These are phyloP conservation scores for Setophaga coronata DNA, from an alignment of 2,113 vertebrate genomes.

Conservation along the genomic window DNA sequence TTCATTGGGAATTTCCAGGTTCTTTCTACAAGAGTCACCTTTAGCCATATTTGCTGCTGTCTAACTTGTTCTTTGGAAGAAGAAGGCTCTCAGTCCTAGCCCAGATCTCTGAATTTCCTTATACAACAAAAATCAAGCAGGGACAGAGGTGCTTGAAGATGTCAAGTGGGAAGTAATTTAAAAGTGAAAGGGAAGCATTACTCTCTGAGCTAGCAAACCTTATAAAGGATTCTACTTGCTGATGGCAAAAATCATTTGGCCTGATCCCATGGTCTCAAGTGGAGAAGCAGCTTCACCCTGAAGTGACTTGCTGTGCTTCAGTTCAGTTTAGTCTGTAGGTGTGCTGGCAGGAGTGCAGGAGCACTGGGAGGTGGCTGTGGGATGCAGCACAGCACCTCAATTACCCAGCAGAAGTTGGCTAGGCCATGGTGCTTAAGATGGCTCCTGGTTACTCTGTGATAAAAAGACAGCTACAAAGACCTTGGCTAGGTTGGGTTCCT, in stretches of 20 bases:
- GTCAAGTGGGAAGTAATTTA: not conserved
- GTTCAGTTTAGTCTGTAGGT: not conserved
- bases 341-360: not conserved
- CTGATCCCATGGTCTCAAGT: not conserved
- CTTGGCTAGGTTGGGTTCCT: not conserved
- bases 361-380: not conserved
- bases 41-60: not conserved
- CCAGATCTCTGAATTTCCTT: not conserved
- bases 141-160: not conserved
- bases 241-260: not conserved
- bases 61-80: not conserved
- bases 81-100: not conserved
- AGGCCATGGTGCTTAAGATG: not conserved
- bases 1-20: not conserved
- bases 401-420: not conserved
- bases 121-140: not conserved
- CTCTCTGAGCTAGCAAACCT: not conserved
- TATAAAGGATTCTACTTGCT: not conserved
- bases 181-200: not conserved
- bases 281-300: not conserved
- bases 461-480: not conserved
- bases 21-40: not conserved
- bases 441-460: not conserved
- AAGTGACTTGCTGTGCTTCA: not conserved
- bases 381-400: not conserved